Base-by-base conservation (phyloP, 2,888 invertebrate species). In the Dolichomitus sp. region DNA sequence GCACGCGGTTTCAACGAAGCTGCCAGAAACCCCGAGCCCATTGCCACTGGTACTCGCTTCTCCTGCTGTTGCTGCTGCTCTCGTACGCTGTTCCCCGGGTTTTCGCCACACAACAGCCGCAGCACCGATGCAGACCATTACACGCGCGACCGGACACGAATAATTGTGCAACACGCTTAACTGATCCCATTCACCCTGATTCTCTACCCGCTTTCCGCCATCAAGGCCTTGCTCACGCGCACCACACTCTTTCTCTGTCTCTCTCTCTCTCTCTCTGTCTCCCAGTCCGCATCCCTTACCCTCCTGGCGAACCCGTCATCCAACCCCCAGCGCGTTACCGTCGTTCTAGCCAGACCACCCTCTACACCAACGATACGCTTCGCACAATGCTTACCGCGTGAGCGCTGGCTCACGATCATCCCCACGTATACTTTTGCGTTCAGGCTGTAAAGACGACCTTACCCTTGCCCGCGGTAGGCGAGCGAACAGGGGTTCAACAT, bases 61-160 rank as follows among this genome's bases (percentile, higher is more conserved):
- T 52, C 23, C 52, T 23, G 57, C 57, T 57, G 12, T 30, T 50
- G 61, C 37, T 61, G 33, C 52, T 61, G 52, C 65, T 66, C 57
- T 75, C 65, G 72, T 59, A 30, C 52, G 61, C 37, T 66, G 33
- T 70, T 80, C 83, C 82, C 82, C 86, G 84, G 88, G 88, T 90
- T 90, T 91, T 91, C 90, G 92, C 91, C 91, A 87, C 93, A 92
- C 91, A 92, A 91, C 92, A 89, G 92, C 91, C 92, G 89, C 92
- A 92, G 91, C 92, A 86, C 89, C 93, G 93, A 93, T 94, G 93
- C 94, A 94, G 94, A 94, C 95, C 94, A 95, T 95, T 95, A 95
- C 95, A 95, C 95, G 95, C 95, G 94, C 95, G 95, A 95, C 95
- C 95, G 95, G 94, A 94, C 95, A 94, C 95, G 95, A 95, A 95